phyloP scores from a whole-genome alignment of 2,113 vertebrate species.

The Rhadina sibilatrix region DNA sequence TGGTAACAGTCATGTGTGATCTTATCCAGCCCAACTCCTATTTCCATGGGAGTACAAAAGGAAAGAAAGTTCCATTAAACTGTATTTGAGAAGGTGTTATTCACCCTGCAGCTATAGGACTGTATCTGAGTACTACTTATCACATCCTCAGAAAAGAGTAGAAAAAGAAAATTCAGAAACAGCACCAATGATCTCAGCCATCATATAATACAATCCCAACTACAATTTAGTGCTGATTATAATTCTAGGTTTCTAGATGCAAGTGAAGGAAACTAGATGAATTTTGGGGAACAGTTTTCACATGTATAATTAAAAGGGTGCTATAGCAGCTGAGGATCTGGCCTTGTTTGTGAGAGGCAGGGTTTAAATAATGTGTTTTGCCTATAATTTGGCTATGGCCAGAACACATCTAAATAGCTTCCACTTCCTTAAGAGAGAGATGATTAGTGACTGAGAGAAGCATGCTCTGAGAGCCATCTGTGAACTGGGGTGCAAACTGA shows the following conservation, averaged over 20 bases:
- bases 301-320: background rate
- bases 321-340: background rate
- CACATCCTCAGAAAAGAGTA: background rate
- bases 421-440: background rate
- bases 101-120: background rate
- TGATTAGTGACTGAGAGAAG: background rate
- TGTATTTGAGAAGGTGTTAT: conserved; percentile 11
- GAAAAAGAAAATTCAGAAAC: conserved; percentile 3
- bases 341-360: background rate
- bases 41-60: background rate
- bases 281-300: background rate
- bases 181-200: background rate
- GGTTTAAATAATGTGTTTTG: background rate
- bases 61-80: conserved; percentile 31
- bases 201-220: background rate
- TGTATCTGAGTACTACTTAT: background rate
- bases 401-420: background rate
- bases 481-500: accelerated
- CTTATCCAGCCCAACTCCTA: background rate
- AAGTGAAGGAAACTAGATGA: background rate
- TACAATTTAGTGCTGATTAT: conserved; percentile 30
- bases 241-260: conserved; percentile 18
- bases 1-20: conserved; percentile 16
- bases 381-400: background rate
- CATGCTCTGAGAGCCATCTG: background rate